A percentile compares a stretch with the other conserved stretches of the same genome.
phyloP scores from a whole-genome alignment of 2,888 invertebrate species.

The Metellina segmentata region DNA sequence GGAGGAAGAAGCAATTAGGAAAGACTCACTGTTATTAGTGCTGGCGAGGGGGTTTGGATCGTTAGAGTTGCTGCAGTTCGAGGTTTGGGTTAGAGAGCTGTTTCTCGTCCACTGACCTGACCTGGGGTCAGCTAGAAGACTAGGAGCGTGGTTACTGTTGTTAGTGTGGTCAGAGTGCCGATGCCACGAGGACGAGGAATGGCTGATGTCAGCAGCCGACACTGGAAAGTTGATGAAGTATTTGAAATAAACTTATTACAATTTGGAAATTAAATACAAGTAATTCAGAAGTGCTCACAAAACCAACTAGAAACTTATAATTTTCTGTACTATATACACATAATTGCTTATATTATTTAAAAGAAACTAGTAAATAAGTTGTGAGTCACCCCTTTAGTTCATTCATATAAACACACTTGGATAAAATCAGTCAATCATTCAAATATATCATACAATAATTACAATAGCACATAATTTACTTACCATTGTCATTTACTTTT shows the following conservation, averaged over 20 bases:
- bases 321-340: not conserved
- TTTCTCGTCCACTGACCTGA: conserved; percentile 61
- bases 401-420: too few relatives aligned
- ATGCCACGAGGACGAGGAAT: conserved; percentile 65
- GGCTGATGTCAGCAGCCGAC: conserved; percentile 64
- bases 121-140: conserved; percentile 53
- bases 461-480: not conserved
- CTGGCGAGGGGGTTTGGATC: conserved; percentile 66
- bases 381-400: too few relatives aligned
- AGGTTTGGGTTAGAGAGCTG: conserved; percentile 72
- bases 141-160: conserved; percentile 43
- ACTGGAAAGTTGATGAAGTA: conserved; percentile 23
- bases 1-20: conserved; percentile 69
- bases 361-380: too few relatives aligned
- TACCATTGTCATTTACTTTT: conserved; percentile 66
- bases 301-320: not conserved
- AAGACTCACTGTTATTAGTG: conserved; percentile 77
- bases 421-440: too few relatives aligned
- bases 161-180: conserved; percentile 59
- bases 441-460: too few relatives aligned
- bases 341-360: too few relatives aligned
- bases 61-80: conserved; percentile 74
- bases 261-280: not conserved
- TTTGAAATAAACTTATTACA: not conserved
- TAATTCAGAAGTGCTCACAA: not conserved